Conservation (phyloP, 2,113 vertebrate genomes). For the Mormoops blainvillei region DNA sequence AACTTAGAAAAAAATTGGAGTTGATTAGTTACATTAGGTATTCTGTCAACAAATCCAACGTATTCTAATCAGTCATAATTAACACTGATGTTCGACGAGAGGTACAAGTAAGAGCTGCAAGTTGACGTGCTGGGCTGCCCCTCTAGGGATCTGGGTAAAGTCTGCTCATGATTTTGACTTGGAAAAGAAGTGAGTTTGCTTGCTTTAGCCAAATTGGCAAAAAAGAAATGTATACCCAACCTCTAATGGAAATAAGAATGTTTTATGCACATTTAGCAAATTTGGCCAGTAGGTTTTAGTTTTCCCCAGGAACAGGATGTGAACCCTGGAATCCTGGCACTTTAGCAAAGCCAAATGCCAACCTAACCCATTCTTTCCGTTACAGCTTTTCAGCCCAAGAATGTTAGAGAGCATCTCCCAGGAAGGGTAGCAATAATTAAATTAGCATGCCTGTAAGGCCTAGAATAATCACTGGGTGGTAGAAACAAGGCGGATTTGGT, state of each 20-base stretch:
- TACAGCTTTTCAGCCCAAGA: neutral
- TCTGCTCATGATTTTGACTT: slow-evolving; percentile 27
- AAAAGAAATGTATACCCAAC: neutral
- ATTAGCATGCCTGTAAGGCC: neutral
- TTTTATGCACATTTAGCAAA: neutral
- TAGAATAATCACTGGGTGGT: neutral
- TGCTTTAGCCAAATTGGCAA: slow-evolving; percentile 44
- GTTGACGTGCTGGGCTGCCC: neutral
- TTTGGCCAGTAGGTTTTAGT: slow-evolving; percentile 16
- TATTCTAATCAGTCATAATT: slow-evolving; percentile 72
- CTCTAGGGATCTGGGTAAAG: slow-evolving; percentile 22
- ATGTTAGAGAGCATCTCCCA: neutral
- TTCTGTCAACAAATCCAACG: slow-evolving; percentile 70
- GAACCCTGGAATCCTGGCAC: slow-evolving; percentile 36
- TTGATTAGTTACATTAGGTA: slow-evolving; percentile 71
- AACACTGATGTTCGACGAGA: slow-evolving; percentile 63
- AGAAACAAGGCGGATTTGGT: neutral
- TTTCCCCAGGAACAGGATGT: slow-evolving; percentile 29
- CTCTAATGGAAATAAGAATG: neutral
- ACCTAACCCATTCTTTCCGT: neutral
- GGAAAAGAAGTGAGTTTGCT: neutral
- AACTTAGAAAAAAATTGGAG: slow-evolving; percentile 61
- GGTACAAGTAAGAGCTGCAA: neutral
- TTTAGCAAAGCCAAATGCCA: slow-evolving; percentile 16
- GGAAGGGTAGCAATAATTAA: slow-evolving; percentile 43